These are phyloP conservation scores for Bujurquina vittata DNA, from an alignment of 2,113 vertebrate species.

Conservation along the genomic window DNA sequence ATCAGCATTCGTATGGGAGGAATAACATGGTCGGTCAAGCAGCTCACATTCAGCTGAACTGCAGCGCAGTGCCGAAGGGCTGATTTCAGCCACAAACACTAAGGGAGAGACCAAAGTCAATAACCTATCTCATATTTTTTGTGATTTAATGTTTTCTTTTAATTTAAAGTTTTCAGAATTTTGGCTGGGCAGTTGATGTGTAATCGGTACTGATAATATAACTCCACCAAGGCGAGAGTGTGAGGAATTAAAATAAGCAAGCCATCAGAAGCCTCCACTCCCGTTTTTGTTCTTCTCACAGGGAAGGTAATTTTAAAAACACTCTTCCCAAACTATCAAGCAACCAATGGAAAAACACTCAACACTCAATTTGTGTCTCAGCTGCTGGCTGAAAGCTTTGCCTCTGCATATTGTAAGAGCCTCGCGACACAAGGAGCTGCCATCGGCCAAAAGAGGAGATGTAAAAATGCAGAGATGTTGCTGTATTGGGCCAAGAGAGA, in stretches of 20 bases:
- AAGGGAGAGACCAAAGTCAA: neutral
- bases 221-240: neutral
- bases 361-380: constrained; percentile 24
- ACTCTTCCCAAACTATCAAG: constrained; percentile 11
- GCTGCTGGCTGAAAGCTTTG: constrained; percentile 45
- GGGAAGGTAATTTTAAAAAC: constrained; percentile 5
- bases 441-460: constrained; percentile 7
- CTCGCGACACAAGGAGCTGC: constrained; percentile 2
- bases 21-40: neutral
- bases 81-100: neutral
- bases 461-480: neutral
- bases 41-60: neutral
- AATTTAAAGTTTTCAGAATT: neutral
- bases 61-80: neutral
- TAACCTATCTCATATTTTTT: too few species aligned
- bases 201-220: neutral
- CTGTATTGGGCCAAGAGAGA: constrained; percentile 6
- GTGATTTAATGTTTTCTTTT: too few species aligned
- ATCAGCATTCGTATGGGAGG: neutral
- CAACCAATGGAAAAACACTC: constrained; percentile 40
- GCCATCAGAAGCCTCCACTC: neutral
- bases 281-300: neutral
- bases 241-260: constrained; percentile 30
- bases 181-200: neutral
- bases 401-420: constrained; percentile 48